These are phyloP conservation scores for Alectura lathami DNA, from an alignment of 2,113 vertebrate species.

Conservation along the genomic window DNA sequence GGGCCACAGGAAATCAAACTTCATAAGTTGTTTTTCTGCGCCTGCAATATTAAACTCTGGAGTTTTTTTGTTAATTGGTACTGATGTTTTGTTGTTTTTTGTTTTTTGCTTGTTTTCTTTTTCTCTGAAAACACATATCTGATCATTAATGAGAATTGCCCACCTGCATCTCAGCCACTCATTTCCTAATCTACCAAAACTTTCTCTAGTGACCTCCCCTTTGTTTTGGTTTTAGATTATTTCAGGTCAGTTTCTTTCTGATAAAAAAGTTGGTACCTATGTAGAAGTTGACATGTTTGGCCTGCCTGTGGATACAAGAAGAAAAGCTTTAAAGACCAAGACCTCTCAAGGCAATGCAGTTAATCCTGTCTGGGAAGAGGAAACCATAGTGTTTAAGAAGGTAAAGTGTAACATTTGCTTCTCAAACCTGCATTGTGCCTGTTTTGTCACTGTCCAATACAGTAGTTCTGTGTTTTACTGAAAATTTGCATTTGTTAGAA, in stretches of 20 bases:
- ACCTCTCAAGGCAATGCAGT: conserved; percentile 94
- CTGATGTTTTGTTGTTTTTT: background rate
- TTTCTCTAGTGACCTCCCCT: background rate
- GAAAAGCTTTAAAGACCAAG: conserved; percentile 96
- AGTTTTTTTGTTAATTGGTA: background rate
- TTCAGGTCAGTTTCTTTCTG: conserved; percentile 96
- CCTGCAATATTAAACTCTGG: background rate
- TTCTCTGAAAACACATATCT: background rate
- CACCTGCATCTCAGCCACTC: background rate
- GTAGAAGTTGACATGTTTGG: conserved; percentile 99
- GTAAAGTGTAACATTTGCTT: conserved; percentile 60
- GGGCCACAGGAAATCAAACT: background rate
- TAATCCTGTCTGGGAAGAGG: conserved; percentile 97
- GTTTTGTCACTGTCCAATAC: background rate
- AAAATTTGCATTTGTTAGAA: background rate
- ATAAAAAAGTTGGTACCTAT: conserved; percentile 95
- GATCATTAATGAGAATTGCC: background rate
- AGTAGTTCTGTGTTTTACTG: background rate
- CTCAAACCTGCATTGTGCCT: fast-evolving
- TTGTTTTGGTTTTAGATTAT: conserved; percentile 84
- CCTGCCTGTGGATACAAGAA: conserved; percentile 93
- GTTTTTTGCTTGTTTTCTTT: background rate
- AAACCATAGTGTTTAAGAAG: conserved; percentile 97
- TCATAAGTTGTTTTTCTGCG: background rate
- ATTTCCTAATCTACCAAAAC: background rate